These are phyloP conservation scores for Bursaphelenchus mucronatus DNA, from an alignment of 1,140 invertebrate species.

Conservation along the genomic window DNA sequence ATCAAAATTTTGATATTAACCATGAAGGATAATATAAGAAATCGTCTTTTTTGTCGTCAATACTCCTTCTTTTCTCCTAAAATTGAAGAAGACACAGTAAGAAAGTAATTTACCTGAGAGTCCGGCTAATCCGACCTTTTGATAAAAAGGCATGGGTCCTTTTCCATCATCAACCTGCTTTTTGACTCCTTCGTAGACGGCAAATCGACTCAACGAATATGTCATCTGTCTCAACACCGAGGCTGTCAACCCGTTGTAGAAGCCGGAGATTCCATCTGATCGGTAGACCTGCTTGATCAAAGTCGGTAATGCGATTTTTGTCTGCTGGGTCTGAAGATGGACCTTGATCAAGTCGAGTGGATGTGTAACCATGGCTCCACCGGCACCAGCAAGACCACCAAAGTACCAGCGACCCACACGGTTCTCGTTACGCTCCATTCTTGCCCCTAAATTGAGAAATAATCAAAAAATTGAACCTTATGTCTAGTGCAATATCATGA, in stretches of 20 bases:
- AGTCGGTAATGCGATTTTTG: constrained; percentile 71
- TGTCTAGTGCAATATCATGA: no score
- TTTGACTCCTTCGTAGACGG: constrained; percentile 78
- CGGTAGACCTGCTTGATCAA: constrained; percentile 65
- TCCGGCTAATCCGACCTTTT: constrained; percentile 76
- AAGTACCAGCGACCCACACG: constrained; percentile 59
- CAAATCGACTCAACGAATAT: constrained; percentile 94
- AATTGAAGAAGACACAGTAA: constrained; percentile 50
- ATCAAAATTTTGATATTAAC: no score
- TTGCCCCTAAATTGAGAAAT: no score
- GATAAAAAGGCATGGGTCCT: constrained; percentile 67
- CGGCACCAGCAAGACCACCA: constrained; percentile 79
- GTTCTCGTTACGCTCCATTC: constrained; percentile 27
- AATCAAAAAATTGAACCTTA: no score
- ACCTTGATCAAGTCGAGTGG: constrained; percentile 86
- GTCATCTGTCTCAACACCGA: constrained; percentile 83
- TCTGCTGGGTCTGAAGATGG: constrained; percentile 92
- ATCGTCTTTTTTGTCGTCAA: no score
- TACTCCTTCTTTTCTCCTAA: neutral
- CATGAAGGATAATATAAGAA: no score
- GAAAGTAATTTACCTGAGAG: constrained; percentile 54
- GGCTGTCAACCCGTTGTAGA: constrained; percentile 94
- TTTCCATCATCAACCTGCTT: constrained; percentile 55
- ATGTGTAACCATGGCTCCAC: constrained; percentile 90
- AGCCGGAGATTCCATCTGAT: constrained; percentile 68